These are phyloP conservation scores for Mareca penelope DNA, from an alignment of 2,797 vertebrate species.

Conservation along the genomic window DNA sequence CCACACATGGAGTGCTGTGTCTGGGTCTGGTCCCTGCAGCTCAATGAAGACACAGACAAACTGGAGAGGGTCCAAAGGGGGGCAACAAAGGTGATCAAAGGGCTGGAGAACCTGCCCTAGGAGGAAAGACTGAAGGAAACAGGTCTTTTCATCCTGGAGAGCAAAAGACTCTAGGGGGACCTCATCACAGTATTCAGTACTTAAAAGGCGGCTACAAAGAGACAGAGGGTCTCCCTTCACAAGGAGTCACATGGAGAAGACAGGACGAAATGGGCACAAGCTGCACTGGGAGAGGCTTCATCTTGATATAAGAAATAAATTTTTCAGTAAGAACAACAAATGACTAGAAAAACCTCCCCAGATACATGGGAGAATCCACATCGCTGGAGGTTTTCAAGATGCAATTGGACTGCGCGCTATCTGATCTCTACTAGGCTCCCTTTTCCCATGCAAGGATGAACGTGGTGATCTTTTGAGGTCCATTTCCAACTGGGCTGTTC, in stretches of 20 bases:
- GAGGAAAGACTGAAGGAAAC: neutral
- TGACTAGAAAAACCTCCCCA: neutral
- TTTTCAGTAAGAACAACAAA: neutral
- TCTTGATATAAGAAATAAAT: neutral
- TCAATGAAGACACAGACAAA: neutral
- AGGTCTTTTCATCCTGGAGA: neutral
- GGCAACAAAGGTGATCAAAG: neutral
- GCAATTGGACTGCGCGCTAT: neutral
- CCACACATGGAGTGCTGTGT: neutral
- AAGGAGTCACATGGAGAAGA: neutral
- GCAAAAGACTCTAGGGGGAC: neutral
- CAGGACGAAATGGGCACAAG: neutral
- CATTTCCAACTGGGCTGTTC: neutral
- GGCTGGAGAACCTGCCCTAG: neutral
- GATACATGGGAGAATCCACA: neutral
- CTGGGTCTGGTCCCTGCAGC: neutral
- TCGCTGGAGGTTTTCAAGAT: neutral
- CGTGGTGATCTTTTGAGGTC: neutral
- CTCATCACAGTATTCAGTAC: neutral
- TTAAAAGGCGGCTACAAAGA: neutral
- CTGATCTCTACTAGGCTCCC: neutral
- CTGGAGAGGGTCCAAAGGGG: neutral
- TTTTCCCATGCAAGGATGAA: neutral
- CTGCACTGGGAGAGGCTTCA: neutral
- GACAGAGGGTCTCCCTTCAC: neutral